A percentile compares a stretch with the other conserved stretches of the same genome.
Conservation (phyloP, 2,888 invertebrate species). For the Ichneumon xanthorius region DNA sequence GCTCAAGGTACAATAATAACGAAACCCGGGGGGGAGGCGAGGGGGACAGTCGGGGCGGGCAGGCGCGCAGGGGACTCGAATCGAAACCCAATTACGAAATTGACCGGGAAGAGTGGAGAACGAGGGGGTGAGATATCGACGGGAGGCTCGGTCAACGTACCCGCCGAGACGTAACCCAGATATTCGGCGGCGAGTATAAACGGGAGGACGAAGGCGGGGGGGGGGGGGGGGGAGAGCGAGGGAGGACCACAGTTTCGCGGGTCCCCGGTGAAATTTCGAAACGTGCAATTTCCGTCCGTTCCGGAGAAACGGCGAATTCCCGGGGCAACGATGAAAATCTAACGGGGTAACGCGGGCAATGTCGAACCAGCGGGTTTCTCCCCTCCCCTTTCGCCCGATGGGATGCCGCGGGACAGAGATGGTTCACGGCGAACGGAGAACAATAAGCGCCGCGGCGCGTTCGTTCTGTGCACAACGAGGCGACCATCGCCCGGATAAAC, state of each 20-base stretch:
- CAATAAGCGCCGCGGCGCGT: constrained; percentile 41
- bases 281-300: constrained; percentile 69
- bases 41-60: constrained; percentile 46
- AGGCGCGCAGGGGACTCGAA: constrained; percentile 55
- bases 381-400: not conserved
- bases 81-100: constrained; percentile 73
- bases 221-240: constrained; percentile 28
- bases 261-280: constrained; percentile 68
- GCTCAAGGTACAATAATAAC: constrained; percentile 64
- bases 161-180: constrained; percentile 71
- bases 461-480: not conserved
- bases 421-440: constrained; percentile 47
- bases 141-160: constrained; percentile 67
- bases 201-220: not conserved
- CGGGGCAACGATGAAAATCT: constrained; percentile 68
- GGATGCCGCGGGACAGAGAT: constrained; percentile 35
- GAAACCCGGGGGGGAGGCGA: constrained; percentile 38
- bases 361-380: constrained; percentile 12
- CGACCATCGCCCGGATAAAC: constrained; percentile 29
- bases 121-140: constrained; percentile 42
- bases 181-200: constrained; percentile 61
- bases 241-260: constrained; percentile 57
- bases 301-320: constrained; percentile 62
- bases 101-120: constrained; percentile 60
- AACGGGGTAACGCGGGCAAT: constrained; percentile 40